Percentiles rank a stretch among this genome's conserved stretches.
These are phyloP conservation scores for Erythrolamprus reginae DNA, from an alignment of 2,113 vertebrate genomes.

Conservation along the genomic window DNA sequence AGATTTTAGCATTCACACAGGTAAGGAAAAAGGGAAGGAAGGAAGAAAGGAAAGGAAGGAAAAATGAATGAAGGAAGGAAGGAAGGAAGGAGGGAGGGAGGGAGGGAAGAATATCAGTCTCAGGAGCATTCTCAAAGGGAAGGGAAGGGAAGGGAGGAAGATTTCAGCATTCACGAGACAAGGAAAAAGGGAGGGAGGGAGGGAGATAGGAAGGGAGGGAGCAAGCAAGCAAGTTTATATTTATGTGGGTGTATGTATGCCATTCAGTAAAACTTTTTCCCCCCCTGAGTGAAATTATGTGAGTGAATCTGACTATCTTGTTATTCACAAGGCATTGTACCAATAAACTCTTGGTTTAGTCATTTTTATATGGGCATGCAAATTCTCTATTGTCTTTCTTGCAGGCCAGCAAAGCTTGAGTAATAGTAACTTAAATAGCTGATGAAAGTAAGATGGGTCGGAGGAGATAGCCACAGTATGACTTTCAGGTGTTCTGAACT, in stretches of 20 bases:
- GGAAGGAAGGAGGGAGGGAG: too few species aligned
- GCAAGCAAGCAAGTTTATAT: background rate
- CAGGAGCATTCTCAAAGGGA: too few species aligned
- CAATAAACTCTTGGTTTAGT: background rate
- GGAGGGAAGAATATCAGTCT: background rate
- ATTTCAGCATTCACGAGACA: background rate
- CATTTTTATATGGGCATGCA: background rate
- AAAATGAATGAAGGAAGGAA: too few species aligned
- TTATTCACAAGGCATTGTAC: background rate
- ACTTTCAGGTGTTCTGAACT: background rate
- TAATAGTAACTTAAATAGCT: background rate
- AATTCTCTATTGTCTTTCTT: background rate
- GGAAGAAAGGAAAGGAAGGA: too few species aligned
- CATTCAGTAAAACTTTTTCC: background rate
- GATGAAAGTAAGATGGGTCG: background rate
- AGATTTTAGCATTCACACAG: too few species aligned
- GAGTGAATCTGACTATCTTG: background rate
- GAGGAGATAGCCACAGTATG: background rate
- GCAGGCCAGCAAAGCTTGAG: background rate
- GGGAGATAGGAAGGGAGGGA: background rate
- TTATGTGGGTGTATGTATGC: background rate
- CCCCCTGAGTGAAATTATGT: background rate
- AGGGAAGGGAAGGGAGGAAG: too few species aligned
- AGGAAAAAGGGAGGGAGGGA: background rate
- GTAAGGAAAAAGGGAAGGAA: too few species aligned